Base-by-base conservation (phyloP, 2,797 vertebrate genomes). In the Tamandua tetradactyla region DNA sequence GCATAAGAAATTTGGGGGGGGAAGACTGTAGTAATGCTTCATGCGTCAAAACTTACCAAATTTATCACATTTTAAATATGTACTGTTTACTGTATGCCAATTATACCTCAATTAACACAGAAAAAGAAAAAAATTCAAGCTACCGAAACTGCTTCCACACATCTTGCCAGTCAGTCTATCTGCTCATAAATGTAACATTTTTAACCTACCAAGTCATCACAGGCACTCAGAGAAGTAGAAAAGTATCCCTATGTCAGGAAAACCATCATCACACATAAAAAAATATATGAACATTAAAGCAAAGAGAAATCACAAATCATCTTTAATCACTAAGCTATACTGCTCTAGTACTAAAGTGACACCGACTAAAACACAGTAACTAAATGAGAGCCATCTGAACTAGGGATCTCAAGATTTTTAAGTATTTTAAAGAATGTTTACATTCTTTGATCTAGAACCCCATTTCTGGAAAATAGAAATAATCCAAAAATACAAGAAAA, bases 221-320 rank as follows among this genome's bases (percentile, higher is more conserved):
- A 74, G n/a, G 66, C 14, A 72, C 80, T 83, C 0, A 44, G n/a
- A 74, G 17, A 88, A 87, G 20, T 57, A 71, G 22, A 20, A 55
- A 81, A 88, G 57, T 78, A 76, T 66, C 42, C 89, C 87, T 88
- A 93, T 52, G 75, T 87, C 32, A 90, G 37, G 27, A 72, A 80
- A 23, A 72, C 68, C 68, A 92, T 74, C 59, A 76, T 57, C 25
- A 89, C 17, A 75, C n/a, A n/a, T n/a, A 47, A 47, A 71, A 81
- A 88, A 68, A 37, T 91, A 64, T 17, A 44, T 32, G 5, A 35
- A 92, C 47, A 32, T 84, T 71, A 75, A 90, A 71, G 80, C 20
- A 86, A 81, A 52, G 72, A 84, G 27, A 68, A 55, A 74, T 74
- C 35, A 90, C 30, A 87, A 78, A 11, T 83, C 89, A 86, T 55